Evolutionary conservation across 2,888 invertebrate species (phyloP).

Genomic region (Chrysotoxum bicinctum): DNA sequence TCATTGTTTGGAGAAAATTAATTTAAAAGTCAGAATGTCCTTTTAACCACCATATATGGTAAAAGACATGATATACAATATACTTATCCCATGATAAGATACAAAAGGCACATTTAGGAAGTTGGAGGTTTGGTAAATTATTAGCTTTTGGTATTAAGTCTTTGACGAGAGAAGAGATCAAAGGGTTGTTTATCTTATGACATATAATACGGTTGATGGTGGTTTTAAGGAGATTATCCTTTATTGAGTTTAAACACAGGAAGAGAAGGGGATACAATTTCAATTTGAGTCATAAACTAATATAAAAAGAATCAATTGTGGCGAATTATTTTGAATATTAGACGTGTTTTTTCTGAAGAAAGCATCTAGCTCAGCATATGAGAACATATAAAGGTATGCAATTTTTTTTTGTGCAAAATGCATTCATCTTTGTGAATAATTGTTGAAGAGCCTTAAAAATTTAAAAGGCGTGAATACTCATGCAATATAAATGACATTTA

Average conservation of each 20-base stretch:
- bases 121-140: constrained; percentile 39
- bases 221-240: constrained; percentile 33
- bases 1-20: constrained; percentile 68
- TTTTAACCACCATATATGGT: constrained; percentile 40
- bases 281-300: neutral
- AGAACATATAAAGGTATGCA: too few species aligned
- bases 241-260: neutral
- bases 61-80: constrained; percentile 12
- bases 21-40: constrained; percentile 63
- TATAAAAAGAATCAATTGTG: neutral
- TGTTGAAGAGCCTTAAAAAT: too few species aligned
- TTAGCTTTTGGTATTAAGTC: constrained; percentile 59
- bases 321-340: too few species aligned
- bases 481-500: too few species aligned
- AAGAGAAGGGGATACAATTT: neutral
- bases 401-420: too few species aligned
- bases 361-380: too few species aligned
- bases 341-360: too few species aligned
- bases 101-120: neutral
- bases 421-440: too few species aligned
- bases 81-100: constrained; percentile 39
- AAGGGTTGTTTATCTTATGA: constrained; percentile 60
- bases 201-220: constrained; percentile 35
- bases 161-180: constrained; percentile 58
- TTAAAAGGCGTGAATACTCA: too few species aligned